Evolutionary conservation across 2,113 vertebrate genomes (phyloP), one percentile per base, ranked within the genome.

Genomic region (Psammodynastes pulverulentus): DNA sequence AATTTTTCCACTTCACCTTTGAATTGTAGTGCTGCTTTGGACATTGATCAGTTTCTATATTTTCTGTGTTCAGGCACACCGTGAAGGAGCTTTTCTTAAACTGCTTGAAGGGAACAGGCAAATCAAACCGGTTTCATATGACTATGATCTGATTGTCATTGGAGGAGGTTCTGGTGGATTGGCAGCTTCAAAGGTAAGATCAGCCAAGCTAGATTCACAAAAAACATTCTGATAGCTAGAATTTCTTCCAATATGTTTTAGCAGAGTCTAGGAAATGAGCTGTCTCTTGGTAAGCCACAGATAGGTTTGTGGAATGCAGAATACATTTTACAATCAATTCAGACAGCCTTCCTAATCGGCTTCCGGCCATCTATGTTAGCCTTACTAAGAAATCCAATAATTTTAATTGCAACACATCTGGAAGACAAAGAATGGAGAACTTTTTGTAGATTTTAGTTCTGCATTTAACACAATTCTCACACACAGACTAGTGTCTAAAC

Each of bases 111-210:
- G 94, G 95, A 97, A 97, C 0, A 92, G 95, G 15, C 86, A 93
- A 1, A 84, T 51, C 0, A 72, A 56, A 0, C 45, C 54, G 0
- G 62, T 89, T 39, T 72, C 95, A 51, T 98, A 98, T 0, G 97
- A 98, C 95, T 98, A 97, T 21, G 98, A 98, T 94, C 97, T 98
- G 88, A 98, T 98, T 93, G 97, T 98, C 93, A 97, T 98, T 10
- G 98, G 98, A 88, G 98, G 98, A 0, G 97, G 98, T 51, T 98
- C 98, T 0, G 98, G 98, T 91, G 98, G 98, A 5, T 96, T 98
- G 58, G 97, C 98, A 53, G 98, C 98, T 49, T 97, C 98, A 58
- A 98, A 98, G 98, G 98, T 98, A 97, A 67, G 95, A 43, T 49
- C 29, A 23, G 87, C 29, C 88, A 93, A 92, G 53, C 34, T 0